Percentiles rank a stretch among this genome's conserved stretches.
phyloP scores from a whole-genome alignment of 2,797 vertebrate species.

The Melanotaenia pygmaea region DNA sequence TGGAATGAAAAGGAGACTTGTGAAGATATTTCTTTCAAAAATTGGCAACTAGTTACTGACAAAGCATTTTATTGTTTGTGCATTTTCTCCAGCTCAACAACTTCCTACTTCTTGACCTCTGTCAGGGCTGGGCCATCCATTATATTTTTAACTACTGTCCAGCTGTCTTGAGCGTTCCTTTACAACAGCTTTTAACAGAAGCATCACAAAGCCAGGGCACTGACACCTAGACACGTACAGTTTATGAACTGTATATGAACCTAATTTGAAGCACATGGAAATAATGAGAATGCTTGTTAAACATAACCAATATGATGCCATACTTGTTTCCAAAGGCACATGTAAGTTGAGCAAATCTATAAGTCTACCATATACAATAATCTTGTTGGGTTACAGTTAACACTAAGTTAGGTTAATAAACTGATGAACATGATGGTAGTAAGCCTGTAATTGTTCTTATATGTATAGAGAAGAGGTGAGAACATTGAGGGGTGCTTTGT shows the following conservation, averaged over 20 bases:
- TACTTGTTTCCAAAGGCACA: conserved; percentile 37
- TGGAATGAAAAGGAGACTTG: conserved; percentile 23
- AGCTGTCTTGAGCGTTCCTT: conserved; percentile 40
- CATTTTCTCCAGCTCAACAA: conserved; percentile 21
- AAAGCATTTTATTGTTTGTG: conserved; percentile 52
- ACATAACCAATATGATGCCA: conserved; percentile 40
- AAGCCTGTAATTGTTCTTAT: conserved; percentile 22
- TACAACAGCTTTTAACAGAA: conserved; percentile 44
- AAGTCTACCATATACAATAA: conserved; percentile 48
- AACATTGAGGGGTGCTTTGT: conserved; percentile 10
- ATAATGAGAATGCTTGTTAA: conserved; percentile 37
- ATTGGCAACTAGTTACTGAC: conserved; percentile 27
- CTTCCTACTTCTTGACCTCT: conserved; percentile 44
- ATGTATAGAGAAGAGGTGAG: conserved; percentile 21
- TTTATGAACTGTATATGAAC: conserved; percentile 18
- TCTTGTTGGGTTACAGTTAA: conserved; percentile 23
- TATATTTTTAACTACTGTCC: conserved; percentile 40
- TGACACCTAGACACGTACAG: conserved; percentile 44
- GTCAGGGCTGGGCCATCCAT: conserved; percentile 35
- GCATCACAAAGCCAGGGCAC: conserved; percentile 21
- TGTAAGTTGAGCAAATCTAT: conserved; percentile 35
- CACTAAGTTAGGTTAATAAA: conserved; percentile 40
- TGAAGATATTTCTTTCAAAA: conserved; percentile 17
- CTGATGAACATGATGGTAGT: conserved; percentile 39
- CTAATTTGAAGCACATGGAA: conserved; percentile 59